These are phyloP conservation scores for Menura novaehollandiae DNA, from an alignment of 2,113 vertebrate species.

Conservation along the genomic window DNA sequence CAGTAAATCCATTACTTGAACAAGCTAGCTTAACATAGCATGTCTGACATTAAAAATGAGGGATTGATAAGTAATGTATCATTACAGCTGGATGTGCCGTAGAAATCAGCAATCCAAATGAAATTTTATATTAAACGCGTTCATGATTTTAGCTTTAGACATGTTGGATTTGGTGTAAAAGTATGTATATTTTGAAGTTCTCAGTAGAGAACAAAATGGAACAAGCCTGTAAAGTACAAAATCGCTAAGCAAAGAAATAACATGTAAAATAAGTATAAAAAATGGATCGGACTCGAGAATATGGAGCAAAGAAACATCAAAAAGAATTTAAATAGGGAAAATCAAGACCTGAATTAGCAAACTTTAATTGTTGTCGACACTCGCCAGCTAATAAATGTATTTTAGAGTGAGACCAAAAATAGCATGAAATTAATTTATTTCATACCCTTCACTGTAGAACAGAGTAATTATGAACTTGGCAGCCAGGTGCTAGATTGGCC, in stretches of 20 bases:
- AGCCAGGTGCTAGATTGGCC: constrained; percentile 14
- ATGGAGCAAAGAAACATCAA: not conserved
- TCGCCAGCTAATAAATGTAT: not conserved
- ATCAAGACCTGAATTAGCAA: not conserved
- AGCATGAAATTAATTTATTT: constrained; percentile 34
- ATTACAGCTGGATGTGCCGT: constrained; percentile 27
- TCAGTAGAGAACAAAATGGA: constrained; percentile 3
- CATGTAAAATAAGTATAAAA: not conserved
- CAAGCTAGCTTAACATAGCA: constrained; percentile 66
- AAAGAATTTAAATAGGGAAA: not conserved
- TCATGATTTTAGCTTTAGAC: constrained; percentile 35
- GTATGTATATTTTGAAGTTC: constrained; percentile 28
- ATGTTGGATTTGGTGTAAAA: constrained; percentile 18
- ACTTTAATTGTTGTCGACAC: not conserved
- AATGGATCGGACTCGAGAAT: not conserved
- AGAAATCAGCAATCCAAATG: constrained; percentile 55
- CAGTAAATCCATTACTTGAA: constrained; percentile 70
- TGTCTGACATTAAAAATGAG: constrained; percentile 61
- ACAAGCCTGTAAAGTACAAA: not conserved
- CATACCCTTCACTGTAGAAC: constrained; percentile 24
- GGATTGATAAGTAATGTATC: constrained; percentile 63
- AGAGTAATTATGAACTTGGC: constrained; percentile 34
- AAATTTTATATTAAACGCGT: constrained; percentile 62
- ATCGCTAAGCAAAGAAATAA: not conserved
- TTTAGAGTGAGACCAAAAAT: constrained; percentile 1